Base-by-base conservation (phyloP, 2,797 vertebrate genomes). In the Heliangelus exortis region DNA sequence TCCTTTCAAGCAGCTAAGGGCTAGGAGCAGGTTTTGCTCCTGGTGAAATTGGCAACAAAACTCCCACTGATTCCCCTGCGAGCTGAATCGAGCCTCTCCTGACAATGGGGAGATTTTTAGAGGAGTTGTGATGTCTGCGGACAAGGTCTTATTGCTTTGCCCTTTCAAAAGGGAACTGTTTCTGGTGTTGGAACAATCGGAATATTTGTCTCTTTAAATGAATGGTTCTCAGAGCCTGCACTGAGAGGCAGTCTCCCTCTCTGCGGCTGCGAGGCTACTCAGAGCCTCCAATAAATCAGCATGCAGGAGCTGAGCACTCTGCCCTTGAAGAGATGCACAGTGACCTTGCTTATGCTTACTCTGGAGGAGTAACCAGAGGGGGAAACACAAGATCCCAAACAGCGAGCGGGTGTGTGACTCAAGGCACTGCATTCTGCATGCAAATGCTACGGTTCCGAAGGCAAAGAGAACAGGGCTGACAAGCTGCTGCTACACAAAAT, bases 321-420 rank as follows among this genome's bases (percentile, higher is more conserved):
- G 98, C 97, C 98, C 98, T 98, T 97, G 98, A 97, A 94, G 94
- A 90, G 95, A 97, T 95, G 97, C 97, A 97, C 84, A 68, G 76
- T 98, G 98, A 99, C 98, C 98, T 98, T 99, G 98, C 96, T 95
- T 94, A n/a, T 93, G 98, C 93, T 92, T 87, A 61, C 97, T 94
- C 93, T 5, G 57, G 89, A 89, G 94, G 72, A 90, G 89, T 78
- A 95, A 81, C 92, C 47, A 26, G 78, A 19, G 45, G 47, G 79
- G 86, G 90, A 76, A 89, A 57, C 9, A 21, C 1, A 73, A 61
- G 68, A 94, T 72, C 92, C 74, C 93, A 87, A 87, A 92, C 19
- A 86, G 90, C 58, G 82, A 78, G 26, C 7, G 1, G 85, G n/a
- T 29, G 67, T 67, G 53, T 92, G 95, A 94, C 94, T 95, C 82